Conservation (phyloP, 2,113 vertebrate genomes). For the Oncorhynchus mykiss region DNA sequence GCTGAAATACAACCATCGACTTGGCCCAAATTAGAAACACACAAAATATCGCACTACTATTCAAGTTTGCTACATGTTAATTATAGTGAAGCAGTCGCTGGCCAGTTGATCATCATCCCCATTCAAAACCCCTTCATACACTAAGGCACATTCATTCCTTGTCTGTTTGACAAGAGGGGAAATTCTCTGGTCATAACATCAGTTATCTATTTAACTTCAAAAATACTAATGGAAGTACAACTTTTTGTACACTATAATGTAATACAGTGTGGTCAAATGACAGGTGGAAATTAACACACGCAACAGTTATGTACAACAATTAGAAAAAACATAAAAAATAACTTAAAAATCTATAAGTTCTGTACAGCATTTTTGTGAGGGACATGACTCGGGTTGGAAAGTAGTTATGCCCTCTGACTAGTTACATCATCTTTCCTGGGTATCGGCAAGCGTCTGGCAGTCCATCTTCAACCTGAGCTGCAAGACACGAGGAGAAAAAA, state of each 20-base stretch:
- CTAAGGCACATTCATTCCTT: constrained; percentile 5
- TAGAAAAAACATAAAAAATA: constrained; percentile 53
- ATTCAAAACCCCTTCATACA: background rate
- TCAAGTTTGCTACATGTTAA: too few relatives aligned
- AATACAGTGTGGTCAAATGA: background rate
- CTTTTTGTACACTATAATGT: background rate
- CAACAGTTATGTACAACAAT: constrained; percentile 2
- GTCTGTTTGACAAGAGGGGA: background rate
- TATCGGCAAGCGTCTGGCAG: background rate
- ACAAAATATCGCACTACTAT: background rate
- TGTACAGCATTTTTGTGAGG: constrained; percentile 12
- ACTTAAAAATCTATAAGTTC: constrained; percentile 52
- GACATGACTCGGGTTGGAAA: constrained; percentile 39
- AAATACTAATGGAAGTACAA: background rate
- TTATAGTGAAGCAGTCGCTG: background rate
- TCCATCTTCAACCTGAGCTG: constrained; percentile 63
- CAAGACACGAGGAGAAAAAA: background rate
- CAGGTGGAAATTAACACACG: background rate
- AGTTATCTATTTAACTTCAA: background rate
- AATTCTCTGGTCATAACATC: background rate
- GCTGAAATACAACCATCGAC: background rate
- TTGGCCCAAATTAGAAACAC: background rate
- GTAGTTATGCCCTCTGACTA: constrained; percentile 10
- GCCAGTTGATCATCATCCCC: background rate
- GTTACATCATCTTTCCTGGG: background rate